Conservation (phyloP, 2,888 invertebrate genomes). For the Tiphia femorata region DNA sequence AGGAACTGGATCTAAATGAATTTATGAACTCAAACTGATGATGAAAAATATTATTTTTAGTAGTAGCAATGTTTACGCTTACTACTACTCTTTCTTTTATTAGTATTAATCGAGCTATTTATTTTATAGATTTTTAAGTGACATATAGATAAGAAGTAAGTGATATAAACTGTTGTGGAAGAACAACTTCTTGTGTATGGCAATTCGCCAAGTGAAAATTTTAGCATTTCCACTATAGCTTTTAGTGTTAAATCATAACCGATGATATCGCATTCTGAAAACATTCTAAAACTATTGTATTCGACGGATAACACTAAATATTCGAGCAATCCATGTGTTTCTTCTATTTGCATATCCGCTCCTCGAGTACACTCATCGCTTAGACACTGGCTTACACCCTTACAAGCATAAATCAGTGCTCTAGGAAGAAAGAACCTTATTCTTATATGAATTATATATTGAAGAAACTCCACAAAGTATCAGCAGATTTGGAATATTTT, state of each 20-base stretch:
- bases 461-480: too few species aligned
- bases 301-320: neutral
- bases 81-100: conserved; percentile 27
- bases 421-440: too few species aligned
- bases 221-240: conserved; percentile 33
- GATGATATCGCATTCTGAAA: neutral
- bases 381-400: too few species aligned
- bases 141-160: conserved; percentile 22
- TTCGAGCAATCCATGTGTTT: neutral
- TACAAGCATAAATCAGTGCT: too few species aligned
- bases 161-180: conserved; percentile 29
- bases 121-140: conserved; percentile 45
- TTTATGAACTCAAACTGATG: conserved; percentile 9
- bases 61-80: conserved; percentile 18
- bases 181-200: conserved; percentile 34
- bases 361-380: neutral
- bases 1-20: conserved; percentile 8
- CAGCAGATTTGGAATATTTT: too few species aligned
- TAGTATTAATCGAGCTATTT: conserved; percentile 42
- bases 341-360: conserved; percentile 1
- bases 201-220: conserved; percentile 33
- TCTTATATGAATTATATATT: too few species aligned
- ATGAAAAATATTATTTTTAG: conserved; percentile 22
- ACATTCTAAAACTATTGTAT: neutral
- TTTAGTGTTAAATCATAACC: conserved; percentile 18